A percentile compares a stretch with the other conserved stretches of the same genome.
Evolutionary conservation across 2,797 vertebrate species (phyloP).

Genomic region (Platyrinchus mystaceus): DNA sequence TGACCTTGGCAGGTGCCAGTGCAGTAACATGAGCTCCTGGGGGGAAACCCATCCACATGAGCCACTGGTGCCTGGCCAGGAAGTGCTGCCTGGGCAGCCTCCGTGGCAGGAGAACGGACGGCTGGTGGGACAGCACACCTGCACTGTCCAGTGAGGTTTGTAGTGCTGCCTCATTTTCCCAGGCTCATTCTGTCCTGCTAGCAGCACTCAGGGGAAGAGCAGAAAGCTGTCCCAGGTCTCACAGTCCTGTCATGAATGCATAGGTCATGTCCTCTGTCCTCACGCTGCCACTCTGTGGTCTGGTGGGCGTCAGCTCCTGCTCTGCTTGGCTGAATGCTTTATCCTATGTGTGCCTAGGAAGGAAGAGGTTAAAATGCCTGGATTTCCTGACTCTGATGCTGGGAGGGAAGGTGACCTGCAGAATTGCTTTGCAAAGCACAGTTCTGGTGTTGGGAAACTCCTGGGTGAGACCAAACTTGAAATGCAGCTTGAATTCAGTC

Average conservation of each 20-base stretch:
- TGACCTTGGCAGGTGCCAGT: neutral
- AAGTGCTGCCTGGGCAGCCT: neutral
- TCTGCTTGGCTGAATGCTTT: neutral
- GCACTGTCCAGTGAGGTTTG: neutral
- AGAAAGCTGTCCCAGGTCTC: neutral
- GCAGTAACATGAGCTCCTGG: neutral
- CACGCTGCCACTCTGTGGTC: neutral
- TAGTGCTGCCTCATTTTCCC: neutral
- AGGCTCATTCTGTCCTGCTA: fast-evolving
- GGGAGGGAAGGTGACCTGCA: neutral
- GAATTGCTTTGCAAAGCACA: neutral
- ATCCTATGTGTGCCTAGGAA: neutral
- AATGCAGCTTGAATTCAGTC: neutral
- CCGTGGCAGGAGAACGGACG: fast-evolving
- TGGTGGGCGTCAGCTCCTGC: neutral
- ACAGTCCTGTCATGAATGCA: fast-evolving
- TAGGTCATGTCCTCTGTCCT: fast-evolving
- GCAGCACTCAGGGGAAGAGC: fast-evolving
- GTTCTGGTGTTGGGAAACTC: neutral
- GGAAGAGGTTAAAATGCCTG: neutral
- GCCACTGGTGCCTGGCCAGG: neutral
- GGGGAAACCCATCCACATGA: neutral
- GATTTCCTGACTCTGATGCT: neutral
- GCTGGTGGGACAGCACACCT: neutral
- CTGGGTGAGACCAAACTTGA: neutral